Base-by-base conservation (phyloP, 2,888 invertebrate genomes). In the Exephanes ischioxanthus region DNA sequence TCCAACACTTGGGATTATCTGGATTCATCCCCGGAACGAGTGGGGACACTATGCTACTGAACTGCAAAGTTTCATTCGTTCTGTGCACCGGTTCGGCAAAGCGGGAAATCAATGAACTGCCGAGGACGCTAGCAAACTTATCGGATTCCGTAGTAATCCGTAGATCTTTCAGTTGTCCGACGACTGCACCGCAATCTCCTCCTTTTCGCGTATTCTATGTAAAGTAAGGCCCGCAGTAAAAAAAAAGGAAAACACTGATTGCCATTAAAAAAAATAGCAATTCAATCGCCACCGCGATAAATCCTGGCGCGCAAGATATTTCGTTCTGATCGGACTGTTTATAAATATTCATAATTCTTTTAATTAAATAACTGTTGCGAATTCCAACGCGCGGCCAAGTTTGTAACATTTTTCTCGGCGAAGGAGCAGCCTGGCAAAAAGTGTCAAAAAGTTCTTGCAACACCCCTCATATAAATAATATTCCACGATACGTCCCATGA, bases 401-500 rank as follows among this genome's bases (percentile, higher is more conserved):
- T 9, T 37, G 9, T 9, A 4, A 37, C 37, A 37, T 9, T 37
- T 37, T 37, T 37, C 2, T 37, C 37, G 37, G 37, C 7, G 37
- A 37, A 7, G 37, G 4, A 9, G 1, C 7, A 37, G 37, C 37
- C 9, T 9, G 7, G 4, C 1, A 2, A 37, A 9, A 37, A 37
- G 37, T 37, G 9, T 37, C 37, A 37, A 37, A 37, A 37, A 37
- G 9, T 37, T 37, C 37, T 37, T 45, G 67, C 48, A 72, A 61
- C 22, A 33, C 14, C 55, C 66, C 16, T 19, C n/a, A 16, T 26
- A 51, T 66, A 58, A 68, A 67, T 72, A 26, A n/a, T 48, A n/a
- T 72, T 14, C 14, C 61, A 48, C 19, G 61, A 68, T 72, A 78
- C 73, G 72, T 48, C 30, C 41, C 73, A 83, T 83, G 83, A 83